These are phyloP conservation scores for Nesoenas mayeri DNA, from an alignment of 2,113 vertebrate species.

Conservation along the genomic window DNA sequence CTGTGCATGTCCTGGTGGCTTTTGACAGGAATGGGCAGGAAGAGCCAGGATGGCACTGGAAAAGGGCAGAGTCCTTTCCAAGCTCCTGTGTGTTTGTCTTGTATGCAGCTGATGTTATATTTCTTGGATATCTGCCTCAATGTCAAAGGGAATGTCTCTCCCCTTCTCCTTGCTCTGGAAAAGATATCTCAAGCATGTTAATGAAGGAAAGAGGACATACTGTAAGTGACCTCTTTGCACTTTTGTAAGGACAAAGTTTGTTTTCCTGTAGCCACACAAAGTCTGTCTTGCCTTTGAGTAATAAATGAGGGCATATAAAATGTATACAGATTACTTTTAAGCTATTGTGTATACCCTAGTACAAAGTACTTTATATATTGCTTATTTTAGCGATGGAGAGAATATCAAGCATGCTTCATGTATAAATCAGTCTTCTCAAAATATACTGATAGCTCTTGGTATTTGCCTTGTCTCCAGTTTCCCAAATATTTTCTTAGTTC, in stretches of 20 bases:
- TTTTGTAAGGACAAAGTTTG: not conserved
- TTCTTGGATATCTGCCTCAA: not conserved
- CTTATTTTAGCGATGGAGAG: not conserved
- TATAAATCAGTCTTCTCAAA: not conserved
- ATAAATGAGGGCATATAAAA: not conserved
- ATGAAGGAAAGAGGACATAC: not conserved
- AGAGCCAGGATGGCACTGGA: not conserved
- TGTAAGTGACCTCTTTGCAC: not conserved
- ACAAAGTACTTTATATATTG: fast-evolving
- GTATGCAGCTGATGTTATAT: fast-evolving
- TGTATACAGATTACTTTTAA: not conserved
- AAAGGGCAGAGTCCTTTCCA: not conserved
- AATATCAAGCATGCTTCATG: not conserved
- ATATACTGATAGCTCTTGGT: not conserved
- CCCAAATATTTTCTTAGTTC: not conserved
- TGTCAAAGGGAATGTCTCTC: not conserved
- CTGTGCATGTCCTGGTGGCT: not conserved
- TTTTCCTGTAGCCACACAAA: not conserved
- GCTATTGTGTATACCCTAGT: not conserved
- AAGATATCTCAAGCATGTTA: not conserved
- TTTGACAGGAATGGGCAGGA: not conserved
- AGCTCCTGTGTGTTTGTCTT: not conserved
- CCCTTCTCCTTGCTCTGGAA: not conserved
- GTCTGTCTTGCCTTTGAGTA: not conserved
- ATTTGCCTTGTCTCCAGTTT: not conserved